Base-by-base conservation (phyloP, 2,113 vertebrate species). In the Epinephelus moara region DNA sequence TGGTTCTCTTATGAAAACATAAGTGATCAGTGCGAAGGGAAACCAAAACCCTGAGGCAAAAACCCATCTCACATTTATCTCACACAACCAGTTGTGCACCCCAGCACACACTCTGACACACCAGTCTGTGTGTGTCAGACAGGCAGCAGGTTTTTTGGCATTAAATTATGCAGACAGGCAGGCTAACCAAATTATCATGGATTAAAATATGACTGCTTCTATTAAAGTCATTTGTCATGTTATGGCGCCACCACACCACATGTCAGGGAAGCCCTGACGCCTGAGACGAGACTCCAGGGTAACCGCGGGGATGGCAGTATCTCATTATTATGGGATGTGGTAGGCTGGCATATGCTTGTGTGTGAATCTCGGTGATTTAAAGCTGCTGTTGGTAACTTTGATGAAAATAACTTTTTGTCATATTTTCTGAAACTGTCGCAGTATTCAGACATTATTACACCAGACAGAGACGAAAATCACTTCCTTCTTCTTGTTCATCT, bases 221-320 rank as follows among this genome's bases (percentile, higher is more conserved):
- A 67, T 84, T 76, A 76, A 71, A 81, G 70, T 71, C 37, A 57
- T 71, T 62, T 4, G 37, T 68, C 75, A 76, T 70, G 76, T 79
- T 73, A 18, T 15, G 61, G 47, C 13, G 11, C 21, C 6, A 52
- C 75, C 64, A 81, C 42, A 73, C 80, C 66, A 17, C 21, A 14
- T 72, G 21, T 61, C 60, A 45, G 57, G 25, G 55, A 53, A n/a
- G 33, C 21, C 53, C 27, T 21, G 15, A 10, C 2, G 6, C n/a
- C 74, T 63, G 63, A 69, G 13, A 75, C 14, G 3, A 79, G 33
- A 70, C 77, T 37, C 10, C 19, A 42, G 40, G 13, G 40, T 30
- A 5, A 64, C 1, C 25, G 21, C 15, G 27, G 47, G 33, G 45
- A 27, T 49, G 57, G 17, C 7, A 23, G 30, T 27, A 23, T 53